Evolutionary conservation across 2,797 vertebrate species (phyloP).

Genomic region (Amblyopsis hoosieri): DNA sequence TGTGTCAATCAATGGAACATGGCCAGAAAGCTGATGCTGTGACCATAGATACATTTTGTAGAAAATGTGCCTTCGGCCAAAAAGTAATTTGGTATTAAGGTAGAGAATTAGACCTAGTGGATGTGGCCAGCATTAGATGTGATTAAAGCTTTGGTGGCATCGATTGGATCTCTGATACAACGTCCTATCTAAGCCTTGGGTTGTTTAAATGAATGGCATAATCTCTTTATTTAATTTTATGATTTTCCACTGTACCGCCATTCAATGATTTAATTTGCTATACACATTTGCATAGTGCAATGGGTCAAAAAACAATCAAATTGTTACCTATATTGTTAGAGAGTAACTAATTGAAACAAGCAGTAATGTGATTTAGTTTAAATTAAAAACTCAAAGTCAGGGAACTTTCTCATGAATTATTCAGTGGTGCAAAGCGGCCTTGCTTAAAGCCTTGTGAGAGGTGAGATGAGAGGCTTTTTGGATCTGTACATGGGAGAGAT

Average conservation of each 20-base stretch:
- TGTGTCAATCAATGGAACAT: constrained; percentile 63
- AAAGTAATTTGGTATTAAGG: constrained; percentile 73
- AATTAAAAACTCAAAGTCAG: constrained; percentile 73
- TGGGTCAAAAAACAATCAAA: constrained; percentile 7
- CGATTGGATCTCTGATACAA: constrained; percentile 61
- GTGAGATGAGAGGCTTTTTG: constrained; percentile 65
- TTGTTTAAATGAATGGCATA: constrained; percentile 45
- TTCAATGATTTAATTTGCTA: constrained; percentile 58
- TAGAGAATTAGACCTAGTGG: constrained; percentile 67
- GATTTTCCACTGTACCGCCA: constrained; percentile 51
- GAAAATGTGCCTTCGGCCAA: constrained; percentile 45
- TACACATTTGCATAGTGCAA: constrained; percentile 43
- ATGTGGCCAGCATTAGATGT: constrained; percentile 65
- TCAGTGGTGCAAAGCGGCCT: constrained; percentile 62
- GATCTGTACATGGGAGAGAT: constrained; percentile 59
- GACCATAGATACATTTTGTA: constrained; percentile 49
- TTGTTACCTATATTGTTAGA: constrained; percentile 36
- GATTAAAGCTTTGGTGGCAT: constrained; percentile 70
- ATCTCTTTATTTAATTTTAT: constrained; percentile 45
- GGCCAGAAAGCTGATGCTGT: constrained; percentile 40
- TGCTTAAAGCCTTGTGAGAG: constrained; percentile 64
- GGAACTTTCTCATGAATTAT: constrained; percentile 72
- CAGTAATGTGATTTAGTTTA: constrained; percentile 57
- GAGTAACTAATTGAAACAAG: constrained; percentile 64
- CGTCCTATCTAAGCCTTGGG: constrained; percentile 40